A percentile compares a stretch with the other conserved stretches of the same genome.
Conservation (phyloP, 1,140 invertebrate species). For the Colletes gigas region DNA sequence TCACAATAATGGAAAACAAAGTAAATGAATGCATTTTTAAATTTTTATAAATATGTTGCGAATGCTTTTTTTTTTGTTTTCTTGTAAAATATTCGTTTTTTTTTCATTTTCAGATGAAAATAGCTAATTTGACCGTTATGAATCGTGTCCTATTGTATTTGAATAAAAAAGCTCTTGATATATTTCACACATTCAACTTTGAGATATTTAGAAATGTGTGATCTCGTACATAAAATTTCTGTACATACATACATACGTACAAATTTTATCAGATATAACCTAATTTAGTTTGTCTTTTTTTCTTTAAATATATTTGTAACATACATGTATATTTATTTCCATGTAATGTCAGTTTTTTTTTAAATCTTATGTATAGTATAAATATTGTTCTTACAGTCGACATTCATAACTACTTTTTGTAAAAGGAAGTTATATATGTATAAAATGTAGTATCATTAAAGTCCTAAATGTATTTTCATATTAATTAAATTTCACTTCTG, state of each 20-base stretch:
- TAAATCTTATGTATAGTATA: not conserved
- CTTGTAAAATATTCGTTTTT: not conserved
- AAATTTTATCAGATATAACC: not conserved
- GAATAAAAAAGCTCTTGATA: slow-evolving; percentile 68
- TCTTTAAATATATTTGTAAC: not conserved
- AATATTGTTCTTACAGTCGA: not conserved
- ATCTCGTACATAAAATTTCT: not conserved
- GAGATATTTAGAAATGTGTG: slow-evolving; percentile 6
- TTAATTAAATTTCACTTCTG: slow-evolving; percentile 12
- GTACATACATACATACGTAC: not conserved
- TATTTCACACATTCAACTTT: slow-evolving; percentile 56
- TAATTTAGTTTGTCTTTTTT: not conserved
- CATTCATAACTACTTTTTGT: slow-evolving; percentile 17
- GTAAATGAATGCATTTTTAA: slow-evolving; percentile 49
- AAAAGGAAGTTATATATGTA: slow-evolving; percentile 1
- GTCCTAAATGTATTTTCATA: not conserved
- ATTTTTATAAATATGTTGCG: slow-evolving; percentile 5
- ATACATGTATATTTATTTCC: not conserved
- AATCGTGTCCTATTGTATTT: slow-evolving; percentile 69
- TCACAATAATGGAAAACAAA: slow-evolving; percentile 68
- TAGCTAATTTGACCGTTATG: slow-evolving; percentile 57
- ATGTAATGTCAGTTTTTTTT: not conserved
- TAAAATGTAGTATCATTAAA: slow-evolving; percentile 20
- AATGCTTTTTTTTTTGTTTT: not conserved
- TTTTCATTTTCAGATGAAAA: slow-evolving; percentile 71